Conservation (phyloP, 2,113 vertebrate species). For the Haemorhous mexicanus region DNA sequence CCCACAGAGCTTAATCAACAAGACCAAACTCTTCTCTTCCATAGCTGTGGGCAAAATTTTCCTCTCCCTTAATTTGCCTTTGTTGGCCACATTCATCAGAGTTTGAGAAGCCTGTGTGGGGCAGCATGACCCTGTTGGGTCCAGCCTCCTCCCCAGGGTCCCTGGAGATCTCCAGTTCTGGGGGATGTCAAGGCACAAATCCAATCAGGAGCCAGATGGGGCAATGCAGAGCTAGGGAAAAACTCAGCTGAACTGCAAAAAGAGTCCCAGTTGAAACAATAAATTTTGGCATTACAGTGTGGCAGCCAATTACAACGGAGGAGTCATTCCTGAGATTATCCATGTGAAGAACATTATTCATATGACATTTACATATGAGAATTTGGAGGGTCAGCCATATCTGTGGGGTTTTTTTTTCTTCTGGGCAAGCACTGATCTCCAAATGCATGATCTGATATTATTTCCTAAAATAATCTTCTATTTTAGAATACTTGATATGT, state of each 20-base stretch:
- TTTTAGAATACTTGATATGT: slow-evolving; percentile 8
- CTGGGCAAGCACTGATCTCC: slow-evolving; percentile 4
- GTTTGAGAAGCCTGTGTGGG: not conserved
- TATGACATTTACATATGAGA: slow-evolving; percentile 8
- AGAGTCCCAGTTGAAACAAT: not conserved
- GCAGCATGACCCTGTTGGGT: fast-evolving
- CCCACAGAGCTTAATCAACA: slow-evolving; percentile 25
- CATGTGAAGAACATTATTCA: slow-evolving; percentile 19
- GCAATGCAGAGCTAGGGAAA: not conserved
- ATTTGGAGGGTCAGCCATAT: slow-evolving; percentile 36
- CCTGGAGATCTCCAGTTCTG: not conserved
- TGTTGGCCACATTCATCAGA: not conserved
- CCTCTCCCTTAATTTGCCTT: not conserved
- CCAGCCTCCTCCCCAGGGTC: not conserved
- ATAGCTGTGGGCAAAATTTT: not conserved
- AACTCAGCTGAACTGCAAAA: not conserved
- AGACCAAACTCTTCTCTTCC: not conserved
- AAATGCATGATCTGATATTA: slow-evolving; percentile 27
- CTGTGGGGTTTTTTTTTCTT: not conserved
- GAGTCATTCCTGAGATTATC: not conserved
- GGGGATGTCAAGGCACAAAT: not conserved
- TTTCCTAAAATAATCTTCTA: slow-evolving; percentile 54
- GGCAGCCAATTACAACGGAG: not conserved
- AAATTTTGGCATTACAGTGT: not conserved
- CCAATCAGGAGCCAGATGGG: not conserved